Evolutionary conservation across 2,113 vertebrate species (phyloP), one percentile per base, ranked within the genome.

Genomic region (Sisor rabdophorus): DNA sequence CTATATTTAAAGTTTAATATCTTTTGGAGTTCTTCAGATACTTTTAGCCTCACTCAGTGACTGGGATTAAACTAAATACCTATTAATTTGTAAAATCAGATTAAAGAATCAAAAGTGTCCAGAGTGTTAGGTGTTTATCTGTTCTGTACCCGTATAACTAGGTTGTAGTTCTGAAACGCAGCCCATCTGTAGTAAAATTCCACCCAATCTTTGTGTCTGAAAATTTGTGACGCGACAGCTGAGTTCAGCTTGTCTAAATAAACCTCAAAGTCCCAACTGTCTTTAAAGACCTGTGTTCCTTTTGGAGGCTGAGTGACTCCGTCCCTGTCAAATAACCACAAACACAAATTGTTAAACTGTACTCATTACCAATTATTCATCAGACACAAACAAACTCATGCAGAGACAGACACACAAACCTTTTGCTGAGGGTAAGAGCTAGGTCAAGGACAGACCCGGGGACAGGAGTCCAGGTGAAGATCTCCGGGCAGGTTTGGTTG

Each of bases 161-260:
- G 89, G 76, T 93, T 89, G 79, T 93, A 94, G 87, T 89, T 67
- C 79, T 85, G 85, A 82, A 94, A 93, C 52, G 90, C 92, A 60
- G 93, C 92, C 93, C 93, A 94, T 2, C 73, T 85, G 85, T 91
- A 94, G 82, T 94, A 94, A 75, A 91, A 90, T 79, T 81, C 87
- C 78, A 92, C 90, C 93, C 93, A 94, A 78, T 82, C 82, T 9
- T 78, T 61, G 72, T 90, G 83, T 75, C 47, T 84, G 80, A 94
- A 94, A 82, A 93, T 91, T 75, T 91, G 86, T 71, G 85, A 84
- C 68, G 56, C 72, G 74, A 90, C 80, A 64, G 93, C 81, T 26
- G 85, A 17, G 71, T 84, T 87, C 61, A 92, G 81, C 30, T 85
- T 77, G 22, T 85, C 30, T 82, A 94, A 73, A 74, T 93, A 93